Conservation (phyloP, 1,140 invertebrate genomes). For the Calycopis cecrops region DNA sequence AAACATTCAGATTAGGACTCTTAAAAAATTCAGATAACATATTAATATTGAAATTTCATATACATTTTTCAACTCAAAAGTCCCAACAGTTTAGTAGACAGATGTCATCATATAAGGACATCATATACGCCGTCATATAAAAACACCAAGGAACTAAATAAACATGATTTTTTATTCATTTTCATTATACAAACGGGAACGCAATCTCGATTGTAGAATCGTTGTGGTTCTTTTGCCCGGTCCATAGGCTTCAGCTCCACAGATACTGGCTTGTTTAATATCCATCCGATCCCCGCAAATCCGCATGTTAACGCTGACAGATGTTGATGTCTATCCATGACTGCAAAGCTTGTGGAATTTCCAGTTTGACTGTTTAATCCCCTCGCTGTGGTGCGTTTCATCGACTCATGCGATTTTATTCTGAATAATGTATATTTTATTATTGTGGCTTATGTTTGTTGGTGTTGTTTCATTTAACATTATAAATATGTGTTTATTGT, state of each 20-base stretch:
- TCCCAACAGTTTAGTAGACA: too few relatives aligned
- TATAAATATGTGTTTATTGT: conserved; percentile 31
- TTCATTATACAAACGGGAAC: conserved; percentile 22
- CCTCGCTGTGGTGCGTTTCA: conserved; percentile 31
- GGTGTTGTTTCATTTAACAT: background rate
- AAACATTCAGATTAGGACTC: too few relatives aligned
- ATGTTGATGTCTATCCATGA: conserved; percentile 38
- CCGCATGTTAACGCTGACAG: conserved; percentile 55
- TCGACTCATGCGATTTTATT: conserved; percentile 30
- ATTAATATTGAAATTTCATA: too few relatives aligned
- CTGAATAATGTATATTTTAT: background rate
- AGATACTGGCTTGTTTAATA: conserved; percentile 47
- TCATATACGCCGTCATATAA: background rate
- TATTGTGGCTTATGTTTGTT: too few relatives aligned
- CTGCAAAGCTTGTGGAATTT: conserved; percentile 42
- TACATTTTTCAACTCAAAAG: too few relatives aligned
- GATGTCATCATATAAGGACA: too few relatives aligned
- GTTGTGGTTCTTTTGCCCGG: conserved; percentile 26
- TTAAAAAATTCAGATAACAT: too few relatives aligned
- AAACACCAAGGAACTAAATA: conserved; percentile 26
- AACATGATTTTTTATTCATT: conserved; percentile 13
- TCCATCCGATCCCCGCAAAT: conserved; percentile 50
- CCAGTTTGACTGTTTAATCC: conserved; percentile 54
- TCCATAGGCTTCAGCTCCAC: conserved; percentile 21
- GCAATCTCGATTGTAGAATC: conserved; percentile 29